Evolutionary conservation across 1,140 invertebrate species (phyloP), one percentile per base, ranked within the genome.

Genomic region (Drosophila littoralis): DNA sequence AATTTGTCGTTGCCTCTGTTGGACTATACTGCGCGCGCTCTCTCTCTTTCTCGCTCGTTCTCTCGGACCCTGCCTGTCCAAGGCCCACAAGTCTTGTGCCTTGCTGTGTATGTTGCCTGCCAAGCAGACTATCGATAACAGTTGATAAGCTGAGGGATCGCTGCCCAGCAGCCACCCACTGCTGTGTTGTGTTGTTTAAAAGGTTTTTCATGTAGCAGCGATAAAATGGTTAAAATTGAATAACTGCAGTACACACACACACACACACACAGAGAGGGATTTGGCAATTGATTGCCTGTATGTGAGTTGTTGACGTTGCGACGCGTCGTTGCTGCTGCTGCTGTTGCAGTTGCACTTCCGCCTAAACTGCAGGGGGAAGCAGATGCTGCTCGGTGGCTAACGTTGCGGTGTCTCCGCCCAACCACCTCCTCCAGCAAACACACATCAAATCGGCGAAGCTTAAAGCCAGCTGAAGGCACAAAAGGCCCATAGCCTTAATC

Each of bases 181-280:
- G 55, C 32, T 66, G 48, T 84, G 70, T 48, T 81, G 74, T 73
- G 60, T 40, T 81, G 71, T 77, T 82, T 88, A 86, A 86, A 86
- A 86, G 83, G 83, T 88, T 86, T 86, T 86, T 55, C 83, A 65
- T 86, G 83, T 86, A 40, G 15, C 13, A 71, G 69, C 81, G 81
- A 86, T 86, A 88, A 88, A 88, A 74, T 77, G 76, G 76, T 76
- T 77, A 77, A 88, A 82, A 88, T 86, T 86, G 82, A 82, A 79
- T 86, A 88, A 77, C 83, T 82, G 79, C 67, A 59, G 12, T 48
- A 17, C 69, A 45, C 45, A 50, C 36, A 51, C 69, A 72, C 10
- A 17, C 45, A 51, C 48, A 43, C 13, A 32, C 22, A 6, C 1
- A 8, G 9, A 5, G 9, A 8, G 12, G 38, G 17, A 58, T 75